Base-by-base conservation (phyloP, 2,113 vertebrate species). In the Malurus alboscapulatus region DNA sequence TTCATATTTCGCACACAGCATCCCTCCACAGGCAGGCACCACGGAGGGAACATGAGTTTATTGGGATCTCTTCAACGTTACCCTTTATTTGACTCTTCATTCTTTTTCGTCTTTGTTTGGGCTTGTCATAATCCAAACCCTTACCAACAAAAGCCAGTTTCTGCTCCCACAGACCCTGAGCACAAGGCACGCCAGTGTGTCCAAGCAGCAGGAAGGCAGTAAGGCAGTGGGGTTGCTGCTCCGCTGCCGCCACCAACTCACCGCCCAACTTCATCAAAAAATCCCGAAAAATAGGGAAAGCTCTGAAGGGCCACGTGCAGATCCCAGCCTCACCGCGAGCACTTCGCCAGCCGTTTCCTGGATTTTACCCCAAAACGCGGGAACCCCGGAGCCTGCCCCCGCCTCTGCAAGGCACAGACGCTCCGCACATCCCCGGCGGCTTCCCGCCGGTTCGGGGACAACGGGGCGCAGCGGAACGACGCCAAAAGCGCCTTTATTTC, bases 21-120 rank as follows among this genome's bases (percentile, higher is more conserved):
- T 9, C 54, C 32, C 13, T 17, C 30, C 48, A 36, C 6, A 7
- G 38, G 48, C 25, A 40, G 74, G 34, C 36, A 61, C 53, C 40
- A 5, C 5, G 7, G 19, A 0, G 0, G 26, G n/a, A 36, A 54
- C 13, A 17, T 0, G 34, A 61, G 21, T 55, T 92, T 32, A 29
- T 0, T 4, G 3, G 22, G 40, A 44, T 20, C 6, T 1, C 22
- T 65, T 88, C 32, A 29, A 54, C 38, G 20, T 42, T 42, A 65
- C 12, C 22, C 32, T 14, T 40, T 36, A 54, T 79, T 75, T 76
- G 44, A 67, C 19, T 83, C 72, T 92, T 92, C 88, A 76, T 91
- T 62, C 38, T 66, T 44, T 62, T 75, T n/a, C 47, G 17, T 50
- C 72, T 85, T 93, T 83, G 44, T 81, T 12, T 24, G 29, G 42